phyloP scores from a whole-genome alignment of 37 sponge, comb jelly and placozoan genomes.

The Hormiphora californensis region DNA sequence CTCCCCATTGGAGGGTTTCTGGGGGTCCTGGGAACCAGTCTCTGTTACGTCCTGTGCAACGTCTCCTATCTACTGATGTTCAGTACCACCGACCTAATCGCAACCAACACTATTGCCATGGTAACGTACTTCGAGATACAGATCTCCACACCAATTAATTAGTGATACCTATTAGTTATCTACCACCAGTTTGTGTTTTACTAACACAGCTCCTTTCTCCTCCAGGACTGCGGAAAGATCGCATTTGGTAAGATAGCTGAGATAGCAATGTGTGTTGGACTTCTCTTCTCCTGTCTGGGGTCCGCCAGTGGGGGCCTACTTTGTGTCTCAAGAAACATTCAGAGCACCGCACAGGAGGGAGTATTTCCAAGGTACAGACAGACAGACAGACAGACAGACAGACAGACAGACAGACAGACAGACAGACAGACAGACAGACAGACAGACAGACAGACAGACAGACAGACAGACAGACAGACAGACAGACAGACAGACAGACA shows the following conservation, averaged over 20 bases:
- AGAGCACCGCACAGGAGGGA: constrained; percentile 2
- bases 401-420: background rate
- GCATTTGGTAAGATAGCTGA: constrained; percentile 30
- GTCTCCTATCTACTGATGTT: constrained; percentile 32
- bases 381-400: background rate
- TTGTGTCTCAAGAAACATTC: constrained; percentile 30
- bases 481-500: background rate
- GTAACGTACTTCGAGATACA: background rate
- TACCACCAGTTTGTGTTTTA: background rate
- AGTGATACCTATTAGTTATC: background rate
- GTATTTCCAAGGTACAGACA: background rate
- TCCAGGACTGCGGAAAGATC: background rate
- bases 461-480: background rate
- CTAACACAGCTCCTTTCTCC: background rate
- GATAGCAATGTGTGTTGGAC: constrained; percentile 17
- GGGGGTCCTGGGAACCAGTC: background rate
- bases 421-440: background rate
- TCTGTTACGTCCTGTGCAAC: constrained; percentile 14
- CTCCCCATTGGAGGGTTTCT: constrained; percentile 1
- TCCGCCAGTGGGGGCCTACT: background rate
- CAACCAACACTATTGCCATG: constrained; percentile 43
- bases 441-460: background rate
- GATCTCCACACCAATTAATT: no score
- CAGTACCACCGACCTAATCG: background rate
- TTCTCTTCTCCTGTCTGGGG: constrained; percentile 23